Conservation (phyloP, 2,888 invertebrate genomes). For the Xanthorhoe designata region DNA sequence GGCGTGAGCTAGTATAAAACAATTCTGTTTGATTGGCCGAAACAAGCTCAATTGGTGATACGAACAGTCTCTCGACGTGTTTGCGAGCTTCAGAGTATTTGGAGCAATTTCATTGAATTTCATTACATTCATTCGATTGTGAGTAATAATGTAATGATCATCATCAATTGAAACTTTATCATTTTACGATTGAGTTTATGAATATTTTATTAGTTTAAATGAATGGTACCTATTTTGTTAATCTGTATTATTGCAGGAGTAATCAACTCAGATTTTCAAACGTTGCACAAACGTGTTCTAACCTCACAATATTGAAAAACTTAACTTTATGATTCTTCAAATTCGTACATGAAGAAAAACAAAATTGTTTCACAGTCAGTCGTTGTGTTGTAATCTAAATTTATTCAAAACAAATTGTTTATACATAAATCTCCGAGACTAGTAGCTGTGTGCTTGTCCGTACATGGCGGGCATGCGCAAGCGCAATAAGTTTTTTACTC, state of each 20-base stretch:
- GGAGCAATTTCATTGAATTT: slow-evolving; percentile 10
- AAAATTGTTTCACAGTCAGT: no score
- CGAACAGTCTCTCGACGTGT: slow-evolving; percentile 55
- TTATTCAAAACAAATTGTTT: slow-evolving; percentile 18
- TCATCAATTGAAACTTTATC: not conserved
- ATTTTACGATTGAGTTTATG: not conserved
- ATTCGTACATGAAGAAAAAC: no score
- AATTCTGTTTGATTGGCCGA: slow-evolving; percentile 69
- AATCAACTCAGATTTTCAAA: no score
- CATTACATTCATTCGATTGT: slow-evolving; percentile 5
- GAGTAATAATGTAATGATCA: not conserved
- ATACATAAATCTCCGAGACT: slow-evolving; percentile 13
- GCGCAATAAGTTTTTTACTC: slow-evolving; percentile 49
- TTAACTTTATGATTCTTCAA: no score
- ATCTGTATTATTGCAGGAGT: no score
- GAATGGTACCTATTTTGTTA: no score
- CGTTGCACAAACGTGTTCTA: no score
- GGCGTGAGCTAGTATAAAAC: slow-evolving; percentile 53
- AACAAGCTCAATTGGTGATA: slow-evolving; percentile 71
- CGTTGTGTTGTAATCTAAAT: no score
- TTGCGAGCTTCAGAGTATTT: slow-evolving; percentile 24
- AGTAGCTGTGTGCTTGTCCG: slow-evolving; percentile 28
- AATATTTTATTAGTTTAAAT: no score
- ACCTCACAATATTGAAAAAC: no score
- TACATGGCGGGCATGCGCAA: slow-evolving; percentile 47